Evolutionary conservation across 2,888 invertebrate genomes (phyloP).

Genomic region (Merodon equestris): DNA sequence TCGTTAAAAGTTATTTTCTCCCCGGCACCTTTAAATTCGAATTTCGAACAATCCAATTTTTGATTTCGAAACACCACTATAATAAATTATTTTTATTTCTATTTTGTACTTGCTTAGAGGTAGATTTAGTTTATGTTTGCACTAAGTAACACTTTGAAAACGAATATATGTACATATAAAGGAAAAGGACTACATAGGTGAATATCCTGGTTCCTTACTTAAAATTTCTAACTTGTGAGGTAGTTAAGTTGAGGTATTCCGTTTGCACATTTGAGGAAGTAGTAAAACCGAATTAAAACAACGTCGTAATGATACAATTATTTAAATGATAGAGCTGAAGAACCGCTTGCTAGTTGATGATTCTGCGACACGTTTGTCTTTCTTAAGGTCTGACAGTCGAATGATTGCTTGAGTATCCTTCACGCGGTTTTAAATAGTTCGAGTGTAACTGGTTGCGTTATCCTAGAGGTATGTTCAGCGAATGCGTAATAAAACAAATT

Average conservation of each 20-base stretch:
- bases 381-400: slow-evolving; percentile 66
- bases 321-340: slow-evolving; percentile 12
- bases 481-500: slow-evolving; percentile 32
- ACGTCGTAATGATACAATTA: neutral
- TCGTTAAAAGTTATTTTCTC: slow-evolving; percentile 12
- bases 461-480: slow-evolving; percentile 69
- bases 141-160: slow-evolving; percentile 51
- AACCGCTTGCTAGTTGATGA: slow-evolving; percentile 42
- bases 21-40: slow-evolving; percentile 20
- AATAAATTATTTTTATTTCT: slow-evolving; percentile 15
- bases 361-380: slow-evolving; percentile 65
- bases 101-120: slow-evolving; percentile 63
- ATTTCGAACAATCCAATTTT: slow-evolving; percentile 28
- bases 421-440: slow-evolving; percentile 72
- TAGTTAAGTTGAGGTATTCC: slow-evolving; percentile 63
- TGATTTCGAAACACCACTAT: slow-evolving; percentile 5
- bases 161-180: slow-evolving; percentile 12
- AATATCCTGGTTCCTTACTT: slow-evolving; percentile 25
- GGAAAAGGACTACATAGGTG: slow-evolving; percentile 12
- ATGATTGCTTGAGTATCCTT: slow-evolving; percentile 62
- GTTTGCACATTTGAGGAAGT: slow-evolving; percentile 47
- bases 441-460: slow-evolving; percentile 65
- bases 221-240: slow-evolving; percentile 42
- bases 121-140: slow-evolving; percentile 46
- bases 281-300: slow-evolving; percentile 20